Evolutionary conservation across 2,888 invertebrate species (phyloP), one percentile per base, ranked within the genome.

Genomic region (Cryptops parisi): DNA sequence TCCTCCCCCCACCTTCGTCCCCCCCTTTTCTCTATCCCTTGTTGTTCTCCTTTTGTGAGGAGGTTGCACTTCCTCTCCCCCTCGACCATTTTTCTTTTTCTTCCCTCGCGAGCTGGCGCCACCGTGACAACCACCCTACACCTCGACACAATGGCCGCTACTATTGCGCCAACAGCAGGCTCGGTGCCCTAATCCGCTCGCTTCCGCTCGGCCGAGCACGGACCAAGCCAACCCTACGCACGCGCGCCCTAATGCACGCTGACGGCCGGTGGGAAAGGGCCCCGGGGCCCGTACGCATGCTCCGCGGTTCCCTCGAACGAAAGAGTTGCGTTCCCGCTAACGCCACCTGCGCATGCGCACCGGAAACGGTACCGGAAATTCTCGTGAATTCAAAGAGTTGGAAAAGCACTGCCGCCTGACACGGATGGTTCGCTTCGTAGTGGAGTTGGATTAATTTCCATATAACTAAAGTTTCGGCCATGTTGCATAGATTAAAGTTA

Each of bases 141-240:
- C 48, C 48, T 48, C 33, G 21, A 39, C 48, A 48, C 48, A 48
- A 48, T 48, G 38, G 48, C 33, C 22, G 48, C 48, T 15, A 22
- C 38, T 38, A 38, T 33, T 19, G 39, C 19, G 38, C 48, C 24
- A 48, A 33, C 27, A 39, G 23, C 48, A 38, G 48, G 19, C 38
- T 48, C 27, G 47, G 22, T 25, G 38, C 19, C 17, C 21, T 48
- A 48, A 48, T 48, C 48, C 48, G 48, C 48, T 48, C 25, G n/a
- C 48, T 48, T 48, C 48, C 39, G 33, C 48, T 48, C 23, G 48
- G 21, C 19, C 39, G 33, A n/a, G 3, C 23, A n/a, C 38, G 48
- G 38, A 48, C 48, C 48, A 48, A 21, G 33, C 38, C 21, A 6
- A 6, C 5, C 5, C 43, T 12, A n/a, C 12, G 43, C 43, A 19